Base-by-base conservation (phyloP, 2,797 vertebrate species). In the Cossypha caffra region DNA sequence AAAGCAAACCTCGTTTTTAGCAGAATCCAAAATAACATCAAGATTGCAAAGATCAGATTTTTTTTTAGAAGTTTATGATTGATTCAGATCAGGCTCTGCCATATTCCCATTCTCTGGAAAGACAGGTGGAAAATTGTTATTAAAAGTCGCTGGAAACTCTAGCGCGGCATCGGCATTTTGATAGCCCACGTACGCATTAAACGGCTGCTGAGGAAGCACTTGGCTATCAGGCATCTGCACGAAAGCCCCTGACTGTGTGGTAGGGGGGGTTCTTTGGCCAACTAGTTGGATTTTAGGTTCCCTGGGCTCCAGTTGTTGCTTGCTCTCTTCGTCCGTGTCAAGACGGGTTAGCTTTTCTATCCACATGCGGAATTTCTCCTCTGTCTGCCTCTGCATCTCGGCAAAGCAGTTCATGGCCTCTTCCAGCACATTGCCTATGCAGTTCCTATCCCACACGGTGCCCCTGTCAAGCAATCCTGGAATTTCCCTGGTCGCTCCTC, bases 331-430 rank as follows among this genome's bases (percentile, higher is more conserved):
- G 26, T 98, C 98, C 3, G 98, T 98, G 98, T 99, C 98, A 96
- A 99, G 98, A 83, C 97, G 98, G 37, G 98, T 99, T 57, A 99
- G 98, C 95, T 99, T 99, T 98, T 99, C 99, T 99, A 99, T 99
- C 99, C 99, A 99, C 97, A 99, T 90, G 93, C 97, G 98, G 95
- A 99, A 99, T 96, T 99, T 98, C 98, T 99, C 98, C 98, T 99
- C 99, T 31, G 99, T 99, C 98, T 99, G 99, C 97, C 99, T 98
- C 98, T 99, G 98, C 98, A 99, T 99, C 97, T 99, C 98, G 15
- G 98, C 99, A 98, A 99, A 99, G 97, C 98, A 99, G 23, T 99
- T 99, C 98, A 99, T 98, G 97, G 98, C 99, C 98, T 99, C 99
- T 98, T 99, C 99, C 98, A 99, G 98, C 96, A 99, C 98, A 96